Evolutionary conservation across 2,113 vertebrate genomes (phyloP), one percentile per base, ranked within the genome.

Genomic region (Antechinus stuartii): DNA sequence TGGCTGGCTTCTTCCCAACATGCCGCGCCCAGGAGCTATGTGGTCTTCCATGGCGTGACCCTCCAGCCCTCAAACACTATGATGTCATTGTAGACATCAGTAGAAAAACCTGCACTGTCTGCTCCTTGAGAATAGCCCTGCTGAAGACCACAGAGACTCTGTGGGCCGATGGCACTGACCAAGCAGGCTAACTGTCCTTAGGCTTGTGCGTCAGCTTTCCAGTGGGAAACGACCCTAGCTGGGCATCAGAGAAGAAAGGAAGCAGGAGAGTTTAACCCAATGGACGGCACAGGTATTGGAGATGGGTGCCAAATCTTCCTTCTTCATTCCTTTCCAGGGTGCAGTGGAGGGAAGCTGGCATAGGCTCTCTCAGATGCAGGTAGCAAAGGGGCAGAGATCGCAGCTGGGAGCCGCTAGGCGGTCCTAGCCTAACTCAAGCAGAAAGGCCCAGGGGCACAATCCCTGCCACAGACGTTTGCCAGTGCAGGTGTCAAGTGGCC

Each of bases 101-200:
- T 91, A 95, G 93, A 93, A 91, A 92, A 92, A 90, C 54, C 22
- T 55, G 47, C 8, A 90, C 50, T 90, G 46, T 22, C 24, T 54
- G 55, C 54, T 23, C 16, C 22, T 92, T 94, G 96, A 61, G 89
- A 96, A 92, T 24, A 46, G 95, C 22, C 47, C 42, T 26, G 92
- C 47, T 57, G 94, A 93, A 68, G 91, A 93, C 68, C 68, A 68
- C 10, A 54, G 91, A 92, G 35, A 47, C 30, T 94, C 55, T 89
- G 91, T 91, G 61, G 84, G 35, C 76, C 92, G 22, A 92, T 93
- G 90, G 91, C 61, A 96, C 91, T 94, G 93, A 50, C 92, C 92
- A 94, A 55, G 93, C 16, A 91, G 94, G 76, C 26, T 93, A 91
- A 94, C 42, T 93, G n/a, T 50, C 47, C 47, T 90, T 50, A 90